Evolutionary conservation across 1,140 invertebrate genomes (phyloP), one percentile per base, ranked within the genome.

Genomic region (Homalodisca vitripennis): DNA sequence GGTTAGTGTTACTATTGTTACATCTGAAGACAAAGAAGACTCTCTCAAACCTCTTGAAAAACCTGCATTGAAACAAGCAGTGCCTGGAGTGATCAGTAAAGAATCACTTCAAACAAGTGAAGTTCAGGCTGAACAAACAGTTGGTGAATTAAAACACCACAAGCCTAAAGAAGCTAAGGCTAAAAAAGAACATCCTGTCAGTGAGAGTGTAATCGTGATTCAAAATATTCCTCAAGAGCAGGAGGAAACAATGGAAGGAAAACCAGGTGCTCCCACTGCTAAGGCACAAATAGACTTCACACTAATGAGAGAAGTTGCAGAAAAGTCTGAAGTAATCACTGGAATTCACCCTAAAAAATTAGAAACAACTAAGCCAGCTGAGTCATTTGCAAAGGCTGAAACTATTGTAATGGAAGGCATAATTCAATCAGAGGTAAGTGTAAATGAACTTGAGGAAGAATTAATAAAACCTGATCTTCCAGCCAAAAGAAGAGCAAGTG

Each of bases 201-300:
- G 46, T 75, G 76, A 63, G 74, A 77, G 79, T 67, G 32, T 82
- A 3, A 51, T 79, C 24, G 72, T 84, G 12, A 77, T 78, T 13
- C 76, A 84, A 73, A 77, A 78, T 46, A 75, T 80, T 10, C 67
- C 74, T 29, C 76, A 79, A 31, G 83, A 85, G 13, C 73, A 78
- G 74, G 76, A 79, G 47, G 77, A 77, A 71, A 77, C 78, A 70
- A 20, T 31, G 57, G 27, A 30, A 20, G 22, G 65, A 32, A 47
- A 41, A 30, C 63, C 53, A 47, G 51, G 29, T n/a, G 31, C 57
- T 46, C 65, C 32, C 32, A 64, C 30, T 22, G 66, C 29, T 34
- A 72, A 29, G 32, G 76, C 75, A 68, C 32, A 68, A 24, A 57
- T 70, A 24, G 69, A 71, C 34, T 17, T 75, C 22, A 41, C 66